Conservation (phyloP, 2,797 vertebrate genomes). For the Kryptolebias ocellatus region DNA sequence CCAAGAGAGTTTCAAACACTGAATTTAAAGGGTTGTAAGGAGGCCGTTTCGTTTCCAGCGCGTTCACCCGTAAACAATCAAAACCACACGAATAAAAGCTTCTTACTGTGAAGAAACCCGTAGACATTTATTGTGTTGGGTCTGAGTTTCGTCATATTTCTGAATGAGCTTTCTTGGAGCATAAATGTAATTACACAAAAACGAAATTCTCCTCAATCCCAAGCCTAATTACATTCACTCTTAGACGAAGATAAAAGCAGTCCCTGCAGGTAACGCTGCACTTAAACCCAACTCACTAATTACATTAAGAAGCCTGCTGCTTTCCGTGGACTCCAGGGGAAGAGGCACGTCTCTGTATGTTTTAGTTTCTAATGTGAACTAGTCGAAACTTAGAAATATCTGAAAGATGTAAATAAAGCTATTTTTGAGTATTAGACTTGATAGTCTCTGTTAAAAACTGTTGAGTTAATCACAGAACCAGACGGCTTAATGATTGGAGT, state of each 20-base stretch:
- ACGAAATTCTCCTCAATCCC: conserved; percentile 1
- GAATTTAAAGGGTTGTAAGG: no score
- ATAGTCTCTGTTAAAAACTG: background rate
- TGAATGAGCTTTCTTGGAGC: conserved; percentile 1
- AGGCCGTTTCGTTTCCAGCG: no score
- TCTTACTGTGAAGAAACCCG: no score
- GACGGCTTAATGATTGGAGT: no score
- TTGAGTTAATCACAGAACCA: background rate
- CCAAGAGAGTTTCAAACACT: no score
- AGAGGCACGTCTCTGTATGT: conserved; percentile 1
- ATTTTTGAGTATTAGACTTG: background rate
- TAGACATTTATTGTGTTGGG: no score
- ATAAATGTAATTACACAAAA: conserved; percentile 38
- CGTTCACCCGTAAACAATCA: no score
- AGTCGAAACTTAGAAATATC: background rate
- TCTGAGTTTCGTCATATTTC: no score
- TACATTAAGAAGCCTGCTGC: background rate
- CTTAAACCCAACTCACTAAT: conserved; percentile 17
- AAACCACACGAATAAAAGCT: no score
- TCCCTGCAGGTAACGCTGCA: conserved; percentile 14
- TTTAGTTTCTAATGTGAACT: conserved; percentile 8
- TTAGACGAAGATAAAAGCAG: conserved; percentile 23
- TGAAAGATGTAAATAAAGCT: background rate
- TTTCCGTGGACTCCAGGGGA: background rate
- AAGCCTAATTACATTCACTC: conserved; percentile 43